phyloP scores from a whole-genome alignment of 1,140 invertebrate species.

The Halesus radiatus region DNA sequence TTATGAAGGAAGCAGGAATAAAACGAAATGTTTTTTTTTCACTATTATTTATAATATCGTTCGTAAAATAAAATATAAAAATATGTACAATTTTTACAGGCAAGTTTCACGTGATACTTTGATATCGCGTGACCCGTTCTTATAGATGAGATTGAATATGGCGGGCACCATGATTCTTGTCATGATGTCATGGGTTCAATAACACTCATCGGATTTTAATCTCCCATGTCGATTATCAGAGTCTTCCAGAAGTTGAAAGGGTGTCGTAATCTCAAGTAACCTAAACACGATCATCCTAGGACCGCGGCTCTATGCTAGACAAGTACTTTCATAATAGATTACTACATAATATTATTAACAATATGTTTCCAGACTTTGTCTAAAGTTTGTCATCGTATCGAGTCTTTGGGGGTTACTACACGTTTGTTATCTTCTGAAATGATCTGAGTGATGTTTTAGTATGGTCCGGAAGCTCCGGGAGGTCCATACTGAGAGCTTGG shows the following conservation, averaged over 20 bases:
- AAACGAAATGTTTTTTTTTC: not conserved
- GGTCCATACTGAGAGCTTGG: slow-evolving; percentile 61
- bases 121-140: not conserved
- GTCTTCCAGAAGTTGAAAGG: no score
- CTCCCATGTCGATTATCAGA: no score
- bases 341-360: no score
- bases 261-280: no score
- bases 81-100: slow-evolving; percentile 49
- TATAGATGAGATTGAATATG: slow-evolving; percentile 5
- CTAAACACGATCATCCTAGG: no score
- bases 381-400: no score
- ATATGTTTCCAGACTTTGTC: no score
- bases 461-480: slow-evolving; percentile 68
- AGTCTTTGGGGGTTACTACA: no score
- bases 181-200: slow-evolving; percentile 29
- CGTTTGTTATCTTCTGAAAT: not conserved
- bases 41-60: slow-evolving; percentile 17
- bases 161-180: not conserved
- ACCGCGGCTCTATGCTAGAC: no score
- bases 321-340: no score
- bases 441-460: slow-evolving; percentile 59
- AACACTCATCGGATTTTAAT: no score
- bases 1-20: not conserved
- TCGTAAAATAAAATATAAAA: slow-evolving; percentile 41
- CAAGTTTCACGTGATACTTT: not conserved